A percentile compares a stretch with the other conserved stretches of the same genome.
Evolutionary conservation across 2,888 invertebrate species (phyloP).

Genomic region (Drosophila subquinaria): DNA sequence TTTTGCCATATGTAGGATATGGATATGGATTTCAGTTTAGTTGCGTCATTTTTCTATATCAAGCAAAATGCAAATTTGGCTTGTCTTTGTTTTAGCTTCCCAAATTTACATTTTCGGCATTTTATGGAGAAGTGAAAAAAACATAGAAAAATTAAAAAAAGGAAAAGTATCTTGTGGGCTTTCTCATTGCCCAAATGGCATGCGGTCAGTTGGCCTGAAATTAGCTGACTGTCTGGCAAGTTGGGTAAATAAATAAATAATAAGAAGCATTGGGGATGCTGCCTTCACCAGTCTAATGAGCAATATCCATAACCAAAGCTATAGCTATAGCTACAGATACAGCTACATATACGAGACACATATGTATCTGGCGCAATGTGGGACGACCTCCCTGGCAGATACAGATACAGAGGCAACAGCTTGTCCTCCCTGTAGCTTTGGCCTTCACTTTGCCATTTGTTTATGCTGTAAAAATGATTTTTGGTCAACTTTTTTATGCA

Average conservation of each 20-base stretch:
- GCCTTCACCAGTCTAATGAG: conserved; percentile 44
- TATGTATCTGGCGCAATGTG: conserved; percentile 33
- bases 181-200: conserved; percentile 43
- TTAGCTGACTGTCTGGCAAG: conserved; percentile 33
- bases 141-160: conserved; percentile 20
- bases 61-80: conserved; percentile 54
- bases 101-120: conserved; percentile 47
- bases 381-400: conserved; percentile 14
- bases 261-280: conserved; percentile 31
- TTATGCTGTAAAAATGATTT: conserved; percentile 26
- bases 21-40: conserved; percentile 34
- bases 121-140: conserved; percentile 25
- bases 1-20: conserved; percentile 47
- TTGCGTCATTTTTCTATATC: conserved; percentile 56
- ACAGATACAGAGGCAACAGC: conserved; percentile 35
- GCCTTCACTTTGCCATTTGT: conserved; percentile 40
- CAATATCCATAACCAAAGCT: conserved; percentile 43
- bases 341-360: conserved; percentile 22
- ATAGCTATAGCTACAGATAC: conserved; percentile 15
- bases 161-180: conserved; percentile 25
- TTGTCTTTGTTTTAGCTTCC: conserved; percentile 26
- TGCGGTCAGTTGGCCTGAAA: conserved; percentile 45
- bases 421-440: conserved; percentile 19
- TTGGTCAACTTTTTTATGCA: conserved; percentile 32
- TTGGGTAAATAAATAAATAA: conserved; percentile 48